phyloP scores from a whole-genome alignment of 2,888 invertebrate species.

The Tetramorium bicarinatum region DNA sequence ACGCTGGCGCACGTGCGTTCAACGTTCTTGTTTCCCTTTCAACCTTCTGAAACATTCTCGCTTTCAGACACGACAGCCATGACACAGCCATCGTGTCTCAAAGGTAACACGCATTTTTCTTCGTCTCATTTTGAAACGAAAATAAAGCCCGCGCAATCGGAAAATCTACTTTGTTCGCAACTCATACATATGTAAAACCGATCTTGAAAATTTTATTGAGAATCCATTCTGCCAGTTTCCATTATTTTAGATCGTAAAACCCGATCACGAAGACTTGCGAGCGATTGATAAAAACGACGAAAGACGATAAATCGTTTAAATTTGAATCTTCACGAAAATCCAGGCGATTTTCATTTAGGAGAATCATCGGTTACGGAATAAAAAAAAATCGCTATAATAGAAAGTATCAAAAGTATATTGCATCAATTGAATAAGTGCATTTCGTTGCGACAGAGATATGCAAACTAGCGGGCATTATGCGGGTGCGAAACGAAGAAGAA shows the following conservation, averaged over 20 bases:
- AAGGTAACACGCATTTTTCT: neutral
- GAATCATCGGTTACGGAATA: neutral
- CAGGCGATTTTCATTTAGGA: neutral
- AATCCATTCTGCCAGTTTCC: neutral
- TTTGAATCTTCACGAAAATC: neutral
- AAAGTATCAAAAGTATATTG: constrained; percentile 16
- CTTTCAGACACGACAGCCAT: constrained; percentile 19
- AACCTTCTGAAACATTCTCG: constrained; percentile 40
- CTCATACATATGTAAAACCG: neutral
- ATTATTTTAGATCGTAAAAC: neutral
- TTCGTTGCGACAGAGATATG: constrained; percentile 36
- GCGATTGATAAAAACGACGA: neutral
- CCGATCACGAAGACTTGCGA: neutral
- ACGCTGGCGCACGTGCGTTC: constrained; percentile 49
- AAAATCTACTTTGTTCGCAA: neutral
- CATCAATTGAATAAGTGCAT: constrained; percentile 20
- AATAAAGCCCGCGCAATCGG: neutral
- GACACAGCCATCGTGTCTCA: neutral
- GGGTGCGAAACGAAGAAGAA: constrained; percentile 16
- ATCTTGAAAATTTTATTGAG: neutral
- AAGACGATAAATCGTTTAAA: no score
- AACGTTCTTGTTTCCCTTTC: constrained; percentile 42
- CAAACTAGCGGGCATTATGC: constrained; percentile 23
- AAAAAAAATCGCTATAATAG: neutral
- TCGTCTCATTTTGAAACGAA: neutral